These are phyloP conservation scores for Siniperca scherzeri DNA, from an alignment of 2,797 vertebrate genomes.

Conservation along the genomic window DNA sequence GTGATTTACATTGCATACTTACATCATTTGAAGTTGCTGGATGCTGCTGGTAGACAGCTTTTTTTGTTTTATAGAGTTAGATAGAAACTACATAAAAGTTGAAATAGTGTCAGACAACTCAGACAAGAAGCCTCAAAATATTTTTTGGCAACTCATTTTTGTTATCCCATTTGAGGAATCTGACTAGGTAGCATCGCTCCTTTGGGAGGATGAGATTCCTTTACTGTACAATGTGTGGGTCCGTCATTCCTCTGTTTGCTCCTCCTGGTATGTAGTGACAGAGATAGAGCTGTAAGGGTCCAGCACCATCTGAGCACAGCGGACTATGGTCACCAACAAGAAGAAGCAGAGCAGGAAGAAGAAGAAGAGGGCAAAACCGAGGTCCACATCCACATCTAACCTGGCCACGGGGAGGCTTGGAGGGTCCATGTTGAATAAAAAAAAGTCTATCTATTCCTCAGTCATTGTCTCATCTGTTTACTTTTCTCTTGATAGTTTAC, in stretches of 20 bases:
- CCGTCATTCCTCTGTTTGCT: conserved; percentile 69
- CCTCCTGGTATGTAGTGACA: conserved; percentile 81
- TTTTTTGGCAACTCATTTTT: not conserved
- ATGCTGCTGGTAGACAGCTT: not conserved
- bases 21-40: conserved; percentile 24
- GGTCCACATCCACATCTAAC: conserved; percentile 84
- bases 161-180: not conserved
- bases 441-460: not conserved
- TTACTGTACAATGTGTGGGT: not conserved
- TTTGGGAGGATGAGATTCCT: not conserved
- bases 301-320: conserved; percentile 86
- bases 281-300: conserved; percentile 86
- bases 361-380: conserved; percentile 87
- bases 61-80: not conserved
- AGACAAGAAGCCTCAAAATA: not conserved
- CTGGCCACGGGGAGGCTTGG: conserved; percentile 32
- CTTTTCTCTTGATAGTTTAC: not conserved
- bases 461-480: not conserved
- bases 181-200: not conserved
- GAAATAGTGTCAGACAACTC: not conserved
- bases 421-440: conserved; percentile 73
- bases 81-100: conserved; percentile 20
- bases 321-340: conserved; percentile 83
- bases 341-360: conserved; percentile 86
- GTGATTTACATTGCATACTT: conserved; percentile 27